These are phyloP conservation scores for Peromyscus attwateri DNA, from an alignment of 2,797 vertebrate species.

Conservation along the genomic window DNA sequence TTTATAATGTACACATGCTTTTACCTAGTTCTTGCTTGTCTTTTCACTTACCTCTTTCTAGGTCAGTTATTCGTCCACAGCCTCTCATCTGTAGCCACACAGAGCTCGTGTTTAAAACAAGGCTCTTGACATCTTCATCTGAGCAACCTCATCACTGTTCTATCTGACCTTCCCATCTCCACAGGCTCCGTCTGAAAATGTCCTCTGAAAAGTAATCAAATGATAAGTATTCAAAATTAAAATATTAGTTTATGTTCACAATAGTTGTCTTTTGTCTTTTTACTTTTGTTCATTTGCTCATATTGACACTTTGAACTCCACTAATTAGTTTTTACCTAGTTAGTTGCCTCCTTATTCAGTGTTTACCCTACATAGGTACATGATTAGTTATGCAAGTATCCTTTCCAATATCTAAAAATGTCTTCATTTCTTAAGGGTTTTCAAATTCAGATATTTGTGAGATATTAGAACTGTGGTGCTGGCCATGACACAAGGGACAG, in stretches of 20 bases:
- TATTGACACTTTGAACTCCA: background rate
- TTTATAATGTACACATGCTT: background rate
- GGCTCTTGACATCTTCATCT: background rate
- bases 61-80: background rate
- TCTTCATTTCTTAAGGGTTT: background rate
- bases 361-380: background rate
- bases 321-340: background rate
- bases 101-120: background rate
- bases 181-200: background rate
- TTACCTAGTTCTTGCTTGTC: background rate
- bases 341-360: background rate
- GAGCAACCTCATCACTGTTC: background rate
- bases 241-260: background rate
- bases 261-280: background rate
- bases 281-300: background rate
- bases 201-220: background rate
- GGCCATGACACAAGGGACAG: background rate
- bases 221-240: background rate
- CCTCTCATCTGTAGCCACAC: background rate
- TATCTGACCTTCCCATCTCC: background rate
- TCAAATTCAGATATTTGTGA: background rate
- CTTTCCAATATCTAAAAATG: background rate
- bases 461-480: background rate
- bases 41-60: background rate
- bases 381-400: background rate